A percentile compares a stretch with the other conserved stretches of the same genome.
Conservation (phyloP, 2,113 vertebrate genomes). For the Oryzias javanicus region DNA sequence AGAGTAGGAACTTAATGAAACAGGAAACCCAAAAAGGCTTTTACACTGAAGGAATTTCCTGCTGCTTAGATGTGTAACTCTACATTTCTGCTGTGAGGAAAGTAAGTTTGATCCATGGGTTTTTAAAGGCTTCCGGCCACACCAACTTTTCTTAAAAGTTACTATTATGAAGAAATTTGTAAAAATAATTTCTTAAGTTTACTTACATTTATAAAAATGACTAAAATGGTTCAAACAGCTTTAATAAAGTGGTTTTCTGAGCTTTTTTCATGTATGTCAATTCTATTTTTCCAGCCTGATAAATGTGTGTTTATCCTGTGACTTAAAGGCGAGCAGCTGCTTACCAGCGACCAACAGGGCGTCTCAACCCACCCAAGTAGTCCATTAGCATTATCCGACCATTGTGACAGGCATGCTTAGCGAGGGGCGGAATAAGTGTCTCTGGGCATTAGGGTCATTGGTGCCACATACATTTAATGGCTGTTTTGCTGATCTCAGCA, state of each 20-base stretch:
- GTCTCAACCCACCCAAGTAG: constrained; percentile 9
- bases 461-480: not conserved
- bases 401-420: not conserved
- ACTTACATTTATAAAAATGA: too few relatives aligned
- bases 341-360: constrained; percentile 37
- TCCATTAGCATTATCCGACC: not conserved
- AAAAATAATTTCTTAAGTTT: too few relatives aligned
- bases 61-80: constrained; percentile 66
- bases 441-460: not conserved
- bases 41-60: constrained; percentile 76
- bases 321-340: constrained; percentile 56
- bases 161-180: too few relatives aligned
- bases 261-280: not conserved
- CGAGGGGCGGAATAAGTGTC: not conserved
- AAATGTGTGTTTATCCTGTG: constrained; percentile 53
- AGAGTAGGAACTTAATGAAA: constrained; percentile 27
- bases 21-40: constrained; percentile 67
- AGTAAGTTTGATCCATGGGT: constrained; percentile 5
- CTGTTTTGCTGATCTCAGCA: too few relatives aligned
- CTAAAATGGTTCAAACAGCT: too few relatives aligned
- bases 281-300: constrained; percentile 52
- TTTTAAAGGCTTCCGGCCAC: constrained; percentile 10
- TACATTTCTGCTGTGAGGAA: constrained; percentile 27
- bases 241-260: too few relatives aligned
- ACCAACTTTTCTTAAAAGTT: too few relatives aligned